These are phyloP conservation scores for Podocnemis expansa DNA, from an alignment of 2,113 vertebrate genomes.

Conservation along the genomic window DNA sequence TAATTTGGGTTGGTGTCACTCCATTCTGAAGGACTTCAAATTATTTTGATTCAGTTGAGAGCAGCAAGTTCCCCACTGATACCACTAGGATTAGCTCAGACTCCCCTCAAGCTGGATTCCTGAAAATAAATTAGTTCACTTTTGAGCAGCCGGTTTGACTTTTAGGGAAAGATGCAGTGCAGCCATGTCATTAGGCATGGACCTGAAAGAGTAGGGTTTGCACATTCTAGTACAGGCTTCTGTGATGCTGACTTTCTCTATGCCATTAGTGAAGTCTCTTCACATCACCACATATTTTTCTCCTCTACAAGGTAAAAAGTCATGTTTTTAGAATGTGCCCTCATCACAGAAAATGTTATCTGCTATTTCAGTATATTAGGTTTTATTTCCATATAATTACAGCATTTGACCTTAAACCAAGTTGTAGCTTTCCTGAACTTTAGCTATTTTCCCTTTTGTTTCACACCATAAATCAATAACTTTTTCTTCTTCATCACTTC, in stretches of 20 bases:
- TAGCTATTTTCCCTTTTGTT: background rate
- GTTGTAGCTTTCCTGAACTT: background rate
- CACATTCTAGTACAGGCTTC: background rate
- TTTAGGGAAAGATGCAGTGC: slow-evolving; percentile 4
- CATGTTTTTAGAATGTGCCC: background rate
- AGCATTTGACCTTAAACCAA: background rate
- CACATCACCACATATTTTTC: background rate
- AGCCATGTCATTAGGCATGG: background rate
- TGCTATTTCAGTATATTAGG: background rate
- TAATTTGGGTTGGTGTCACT: fast-evolving
- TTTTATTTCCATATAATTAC: background rate
- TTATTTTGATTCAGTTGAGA: background rate
- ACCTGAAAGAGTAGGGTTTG: background rate
- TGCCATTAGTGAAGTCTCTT: fast-evolving
- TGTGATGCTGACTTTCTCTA: background rate
- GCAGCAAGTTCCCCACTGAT: background rate
- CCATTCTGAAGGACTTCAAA: background rate
- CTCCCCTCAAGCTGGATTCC: background rate
- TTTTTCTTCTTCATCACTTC: background rate
- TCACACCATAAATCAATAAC: background rate
- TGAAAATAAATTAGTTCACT: background rate
- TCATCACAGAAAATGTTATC: background rate
- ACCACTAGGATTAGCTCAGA: fast-evolving
- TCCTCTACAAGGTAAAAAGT: background rate
- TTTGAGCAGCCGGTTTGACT: background rate